Evolutionary conservation across 2,113 vertebrate species (phyloP), one percentile per base, ranked within the genome.

Genomic region (Tyrannus savana): DNA sequence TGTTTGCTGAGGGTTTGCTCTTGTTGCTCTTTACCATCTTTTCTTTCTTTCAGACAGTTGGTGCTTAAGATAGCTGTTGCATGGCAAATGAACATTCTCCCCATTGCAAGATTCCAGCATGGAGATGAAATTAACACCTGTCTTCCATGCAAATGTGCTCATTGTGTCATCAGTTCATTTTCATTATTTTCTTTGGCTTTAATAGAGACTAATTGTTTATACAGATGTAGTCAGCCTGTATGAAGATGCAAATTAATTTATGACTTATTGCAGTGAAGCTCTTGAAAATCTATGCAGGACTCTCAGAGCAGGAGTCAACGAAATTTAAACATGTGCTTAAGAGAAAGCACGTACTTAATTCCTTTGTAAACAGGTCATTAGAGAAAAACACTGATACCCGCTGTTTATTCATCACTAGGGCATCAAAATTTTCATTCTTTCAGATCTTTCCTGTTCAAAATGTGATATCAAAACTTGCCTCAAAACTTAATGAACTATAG

Each of bases 141-240:
- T 35, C 35, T 84, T 67, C 50, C 79, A 52, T 53, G 35, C 33
- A 74, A 93, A 68, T 19, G 11, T 25, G 3, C 18, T 93, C 30
- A 27, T 85, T 11, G 8, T 66, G 46, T 67, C 78, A 76, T 66
- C 62, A 46, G 37, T 39, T 85, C 14, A 46, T 93, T 84, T 90
- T 69, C 50, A 19, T 63, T 84, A 77, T 87, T 93, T 90, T 14
- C 28, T 92, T 90, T 75, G 56, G 30, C 44, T 93, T 63, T 89
- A n/a, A 90, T 77, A 92, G 69, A 25, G n/a, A 30, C 14, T 62
- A 87, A 50, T 59, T 74, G 55, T 77, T 56, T 76, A 66, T 69
- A 62, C n/a, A 66, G 33, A 31, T 35, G 59, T 13, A 63, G 39
- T 58, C 33, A 84, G 9, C 27, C 55, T 56, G 19, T 49, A 79